phyloP scores from a whole-genome alignment of 2,113 vertebrate species.

The Bungarus multicinctus region DNA sequence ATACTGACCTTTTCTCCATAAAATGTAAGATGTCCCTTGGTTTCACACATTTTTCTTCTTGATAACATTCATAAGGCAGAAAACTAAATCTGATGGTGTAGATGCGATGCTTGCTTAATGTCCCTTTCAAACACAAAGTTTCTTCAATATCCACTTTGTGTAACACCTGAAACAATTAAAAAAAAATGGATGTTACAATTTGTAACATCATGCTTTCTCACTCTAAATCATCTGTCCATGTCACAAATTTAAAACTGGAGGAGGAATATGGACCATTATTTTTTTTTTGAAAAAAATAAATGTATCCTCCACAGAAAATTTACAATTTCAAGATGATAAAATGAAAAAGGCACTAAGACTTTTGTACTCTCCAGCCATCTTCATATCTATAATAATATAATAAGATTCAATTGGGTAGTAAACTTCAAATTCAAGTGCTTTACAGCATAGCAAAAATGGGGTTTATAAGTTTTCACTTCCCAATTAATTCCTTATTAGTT shows the following conservation, averaged over 20 bases:
- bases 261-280: background rate
- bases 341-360: background rate
- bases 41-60: slow-evolving; percentile 81
- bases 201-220: background rate
- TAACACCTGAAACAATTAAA: slow-evolving; percentile 77
- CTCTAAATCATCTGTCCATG: background rate
- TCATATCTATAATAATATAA: background rate
- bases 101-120: slow-evolving; percentile 66
- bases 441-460: background rate
- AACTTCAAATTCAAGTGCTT: background rate
- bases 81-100: slow-evolving; percentile 86
- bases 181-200: background rate
- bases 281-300: background rate
- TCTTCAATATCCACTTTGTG: slow-evolving; percentile 87
- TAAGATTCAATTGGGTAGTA: background rate
- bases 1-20: slow-evolving; percentile 85
- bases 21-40: slow-evolving; percentile 82
- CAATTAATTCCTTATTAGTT: background rate
- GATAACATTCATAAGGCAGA: slow-evolving; percentile 78
- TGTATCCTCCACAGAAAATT: background rate
- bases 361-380: background rate
- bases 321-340: background rate
- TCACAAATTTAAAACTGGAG: background rate
- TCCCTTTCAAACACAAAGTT: slow-evolving; percentile 68
- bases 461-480: background rate